Percentiles rank a stretch among this genome's conserved stretches.
These are phyloP conservation scores for Alloscopus bannaensis DNA, from an alignment of 2,888 invertebrate genomes.

Conservation along the genomic window DNA sequence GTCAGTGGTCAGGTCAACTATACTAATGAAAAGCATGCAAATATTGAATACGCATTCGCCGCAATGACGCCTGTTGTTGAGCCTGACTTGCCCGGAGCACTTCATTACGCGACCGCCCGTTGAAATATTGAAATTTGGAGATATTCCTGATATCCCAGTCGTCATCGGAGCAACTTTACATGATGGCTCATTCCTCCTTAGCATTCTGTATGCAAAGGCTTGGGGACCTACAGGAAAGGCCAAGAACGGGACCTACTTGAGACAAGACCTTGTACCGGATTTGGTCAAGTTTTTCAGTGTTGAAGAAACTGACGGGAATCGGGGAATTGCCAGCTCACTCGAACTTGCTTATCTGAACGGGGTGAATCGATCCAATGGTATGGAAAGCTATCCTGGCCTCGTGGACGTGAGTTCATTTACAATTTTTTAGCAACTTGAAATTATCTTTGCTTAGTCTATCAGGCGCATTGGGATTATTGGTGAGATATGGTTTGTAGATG, in stretches of 20 bases:
- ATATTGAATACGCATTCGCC: slow-evolving; percentile 46
- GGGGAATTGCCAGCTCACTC: slow-evolving; percentile 30
- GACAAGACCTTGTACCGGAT: slow-evolving; percentile 46
- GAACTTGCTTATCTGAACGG: slow-evolving; percentile 52
- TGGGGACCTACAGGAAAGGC: slow-evolving; percentile 21
- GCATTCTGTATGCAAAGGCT: slow-evolving; percentile 5
- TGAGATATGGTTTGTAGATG: background rate
- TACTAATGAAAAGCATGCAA: background rate
- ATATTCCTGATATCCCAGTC: slow-evolving; percentile 47
- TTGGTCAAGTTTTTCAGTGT: slow-evolving; percentile 42
- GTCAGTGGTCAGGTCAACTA: background rate
- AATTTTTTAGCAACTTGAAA: background rate
- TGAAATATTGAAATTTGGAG: slow-evolving; percentile 45
- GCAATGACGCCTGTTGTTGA: slow-evolving; percentile 45
- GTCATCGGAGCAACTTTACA: slow-evolving; percentile 56
- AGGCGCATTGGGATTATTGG: too few species aligned
- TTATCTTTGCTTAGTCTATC: background rate
- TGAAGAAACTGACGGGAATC: slow-evolving; percentile 10
- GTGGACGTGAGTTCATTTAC: slow-evolving; percentile 28
- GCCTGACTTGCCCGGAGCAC: slow-evolving; percentile 56
- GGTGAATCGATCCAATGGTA: slow-evolving; percentile 38
- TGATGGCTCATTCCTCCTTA: slow-evolving; percentile 48
- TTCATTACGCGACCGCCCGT: slow-evolving; percentile 54
- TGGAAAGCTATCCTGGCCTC: slow-evolving; percentile 54
- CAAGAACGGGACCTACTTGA: slow-evolving; percentile 48